Evolutionary conservation across 2,888 invertebrate genomes (phyloP).

Genomic region (Sepiola atlantica): DNA sequence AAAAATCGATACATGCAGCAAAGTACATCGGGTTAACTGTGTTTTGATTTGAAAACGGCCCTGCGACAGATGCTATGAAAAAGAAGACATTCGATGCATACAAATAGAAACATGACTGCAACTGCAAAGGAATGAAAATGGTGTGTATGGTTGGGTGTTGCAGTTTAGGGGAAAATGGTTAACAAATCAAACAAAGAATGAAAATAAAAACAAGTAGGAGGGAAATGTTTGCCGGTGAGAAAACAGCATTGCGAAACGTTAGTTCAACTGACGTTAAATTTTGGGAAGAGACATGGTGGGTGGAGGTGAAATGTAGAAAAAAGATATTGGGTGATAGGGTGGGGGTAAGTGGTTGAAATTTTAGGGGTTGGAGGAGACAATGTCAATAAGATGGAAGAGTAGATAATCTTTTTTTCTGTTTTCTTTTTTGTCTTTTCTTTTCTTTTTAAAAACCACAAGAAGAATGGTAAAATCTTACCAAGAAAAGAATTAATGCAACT

Average conservation of each 20-base stretch:
- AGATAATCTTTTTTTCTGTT: not conserved
- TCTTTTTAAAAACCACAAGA: not conserved
- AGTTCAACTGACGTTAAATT: too few relatives aligned
- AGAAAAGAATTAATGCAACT: not conserved
- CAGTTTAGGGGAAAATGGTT: not conserved
- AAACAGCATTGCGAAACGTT: not conserved
- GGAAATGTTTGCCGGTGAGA: not conserved
- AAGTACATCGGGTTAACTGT: not conserved
- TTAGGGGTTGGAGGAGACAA: not conserved
- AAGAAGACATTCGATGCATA: not conserved
- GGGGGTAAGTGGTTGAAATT: not conserved
- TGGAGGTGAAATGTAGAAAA: not conserved
- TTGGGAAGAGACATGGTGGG: not conserved
- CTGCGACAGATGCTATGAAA: not conserved
- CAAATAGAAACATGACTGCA: not conserved
- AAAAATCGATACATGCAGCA: not conserved
- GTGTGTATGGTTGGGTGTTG: not conserved
- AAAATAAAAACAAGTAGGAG: not conserved
- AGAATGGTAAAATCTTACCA: too few relatives aligned
- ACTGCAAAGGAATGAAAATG: not conserved
- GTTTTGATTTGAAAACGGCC: not conserved
- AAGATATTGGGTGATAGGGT: not conserved
- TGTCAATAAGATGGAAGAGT: not conserved
- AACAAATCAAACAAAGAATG: not conserved
- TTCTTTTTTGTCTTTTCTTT: too few relatives aligned